A percentile compares a stretch with the other conserved stretches of the same genome.
Conservation (phyloP, 2,797 vertebrate species). For the Peromyscus eremicus region DNA sequence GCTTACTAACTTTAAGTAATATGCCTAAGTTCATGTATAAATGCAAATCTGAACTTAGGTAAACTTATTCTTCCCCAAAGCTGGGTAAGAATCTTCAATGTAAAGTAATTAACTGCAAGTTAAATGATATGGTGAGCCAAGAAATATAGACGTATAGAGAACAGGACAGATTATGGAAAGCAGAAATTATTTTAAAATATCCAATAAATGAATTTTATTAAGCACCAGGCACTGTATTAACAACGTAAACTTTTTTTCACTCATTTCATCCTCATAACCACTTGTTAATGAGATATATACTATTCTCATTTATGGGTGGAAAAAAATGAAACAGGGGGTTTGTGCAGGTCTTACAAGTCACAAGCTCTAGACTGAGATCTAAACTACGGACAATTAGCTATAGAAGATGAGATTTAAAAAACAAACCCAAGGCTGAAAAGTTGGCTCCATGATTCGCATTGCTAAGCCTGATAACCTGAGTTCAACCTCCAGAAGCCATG, state of each 20-base stretch:
- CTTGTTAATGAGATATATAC: background rate
- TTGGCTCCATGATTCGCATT: background rate
- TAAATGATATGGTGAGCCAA: background rate
- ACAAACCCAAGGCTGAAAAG: background rate
- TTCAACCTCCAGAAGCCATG: background rate
- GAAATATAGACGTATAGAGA: background rate
- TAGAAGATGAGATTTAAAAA: background rate
- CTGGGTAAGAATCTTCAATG: background rate
- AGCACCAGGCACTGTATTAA: background rate
- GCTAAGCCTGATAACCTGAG: background rate
- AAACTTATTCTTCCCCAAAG: background rate
- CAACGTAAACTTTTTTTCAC: background rate
- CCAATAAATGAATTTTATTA: background rate
- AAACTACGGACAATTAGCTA: background rate
- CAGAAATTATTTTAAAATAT: background rate
- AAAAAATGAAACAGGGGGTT: background rate
- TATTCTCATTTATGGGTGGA: background rate
- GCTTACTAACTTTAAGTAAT: background rate
- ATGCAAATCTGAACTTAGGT: constrained; percentile 8
- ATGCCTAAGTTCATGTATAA: background rate
- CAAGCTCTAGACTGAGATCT: background rate
- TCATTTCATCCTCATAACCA: constrained; percentile 23
- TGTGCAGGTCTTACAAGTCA: background rate
- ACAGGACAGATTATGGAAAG: background rate
- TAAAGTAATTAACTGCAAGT: background rate